These are phyloP conservation scores for Lasaia peninsularis DNA, from an alignment of 1,140 invertebrate genomes.

Conservation along the genomic window DNA sequence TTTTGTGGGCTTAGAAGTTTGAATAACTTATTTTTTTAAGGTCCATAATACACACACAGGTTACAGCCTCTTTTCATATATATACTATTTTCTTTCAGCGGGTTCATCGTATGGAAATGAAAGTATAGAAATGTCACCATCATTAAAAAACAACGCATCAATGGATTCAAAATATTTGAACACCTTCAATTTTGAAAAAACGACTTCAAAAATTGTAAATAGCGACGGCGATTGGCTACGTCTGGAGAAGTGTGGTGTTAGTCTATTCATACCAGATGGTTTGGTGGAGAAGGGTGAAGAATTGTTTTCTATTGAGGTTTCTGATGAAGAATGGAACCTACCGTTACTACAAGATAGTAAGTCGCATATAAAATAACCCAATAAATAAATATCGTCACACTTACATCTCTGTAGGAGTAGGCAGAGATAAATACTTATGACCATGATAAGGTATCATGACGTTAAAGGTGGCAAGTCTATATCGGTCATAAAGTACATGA, in stretches of 20 bases:
- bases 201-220: constrained; percentile 66
- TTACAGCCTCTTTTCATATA: too few relatives aligned
- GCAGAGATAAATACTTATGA: too few relatives aligned
- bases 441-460: too few relatives aligned
- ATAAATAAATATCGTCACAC: background rate
- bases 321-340: constrained; percentile 84
- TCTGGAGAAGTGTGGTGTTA: constrained; percentile 83
- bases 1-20: too few relatives aligned
- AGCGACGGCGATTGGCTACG: constrained; percentile 80
- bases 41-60: too few relatives aligned
- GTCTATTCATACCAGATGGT: constrained; percentile 83
- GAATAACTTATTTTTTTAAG: too few relatives aligned
- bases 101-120: constrained; percentile 82
- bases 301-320: constrained; percentile 82
- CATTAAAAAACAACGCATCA: constrained; percentile 78
- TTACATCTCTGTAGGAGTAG: too few relatives aligned
- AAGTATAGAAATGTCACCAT: constrained; percentile 70
- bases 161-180: constrained; percentile 77
- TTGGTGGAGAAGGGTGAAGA: constrained; percentile 80
- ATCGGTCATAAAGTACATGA: too few relatives aligned
- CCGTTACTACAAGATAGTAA: constrained; percentile 83
- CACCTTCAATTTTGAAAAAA: constrained; percentile 44
- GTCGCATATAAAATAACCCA: too few relatives aligned
- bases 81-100: constrained; percentile 60
- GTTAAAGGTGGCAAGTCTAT: too few relatives aligned